These are phyloP conservation scores for Spodoptera frugiperda DNA, from an alignment of 1,140 invertebrate genomes.

Conservation along the genomic window DNA sequence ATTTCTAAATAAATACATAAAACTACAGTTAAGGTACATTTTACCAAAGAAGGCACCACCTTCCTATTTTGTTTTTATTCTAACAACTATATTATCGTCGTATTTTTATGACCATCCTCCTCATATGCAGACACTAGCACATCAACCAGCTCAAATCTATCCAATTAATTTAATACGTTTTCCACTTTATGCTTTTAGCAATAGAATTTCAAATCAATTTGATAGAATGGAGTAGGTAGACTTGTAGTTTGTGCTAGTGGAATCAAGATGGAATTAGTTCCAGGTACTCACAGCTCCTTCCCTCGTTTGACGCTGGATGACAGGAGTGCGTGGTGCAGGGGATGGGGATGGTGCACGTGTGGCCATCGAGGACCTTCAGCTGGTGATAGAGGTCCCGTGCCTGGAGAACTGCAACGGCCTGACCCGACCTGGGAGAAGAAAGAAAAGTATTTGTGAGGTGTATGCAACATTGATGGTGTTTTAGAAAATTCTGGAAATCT, in stretches of 20 bases:
- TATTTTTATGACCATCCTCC: too few relatives aligned
- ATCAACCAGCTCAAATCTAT: too few relatives aligned
- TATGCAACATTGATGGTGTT: not conserved
- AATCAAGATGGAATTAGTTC: not conserved
- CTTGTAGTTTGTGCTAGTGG: not conserved
- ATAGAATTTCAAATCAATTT: too few relatives aligned
- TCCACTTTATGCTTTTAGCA: too few relatives aligned
- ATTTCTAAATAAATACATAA: too few relatives aligned
- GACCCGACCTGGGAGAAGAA: conserved; percentile 75
- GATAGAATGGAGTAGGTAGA: too few relatives aligned
- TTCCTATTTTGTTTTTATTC: too few relatives aligned
- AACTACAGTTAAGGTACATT: too few relatives aligned
- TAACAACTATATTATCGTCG: too few relatives aligned
- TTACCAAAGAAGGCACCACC: too few relatives aligned
- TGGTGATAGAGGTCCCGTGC: conserved; percentile 80
- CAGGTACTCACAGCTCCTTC: conserved; percentile 82
- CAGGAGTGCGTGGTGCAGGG: conserved; percentile 80
- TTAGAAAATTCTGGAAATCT: not conserved
- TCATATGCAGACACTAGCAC: too few relatives aligned
- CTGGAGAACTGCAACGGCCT: conserved; percentile 79
- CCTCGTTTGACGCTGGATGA: conserved; percentile 81
- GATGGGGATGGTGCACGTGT: conserved; percentile 81
- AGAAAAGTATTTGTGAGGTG: not conserved
- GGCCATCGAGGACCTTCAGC: conserved; percentile 79
- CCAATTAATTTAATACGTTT: too few relatives aligned